Base-by-base conservation (phyloP, 2,888 invertebrate genomes). In the Pandemis heparana region DNA sequence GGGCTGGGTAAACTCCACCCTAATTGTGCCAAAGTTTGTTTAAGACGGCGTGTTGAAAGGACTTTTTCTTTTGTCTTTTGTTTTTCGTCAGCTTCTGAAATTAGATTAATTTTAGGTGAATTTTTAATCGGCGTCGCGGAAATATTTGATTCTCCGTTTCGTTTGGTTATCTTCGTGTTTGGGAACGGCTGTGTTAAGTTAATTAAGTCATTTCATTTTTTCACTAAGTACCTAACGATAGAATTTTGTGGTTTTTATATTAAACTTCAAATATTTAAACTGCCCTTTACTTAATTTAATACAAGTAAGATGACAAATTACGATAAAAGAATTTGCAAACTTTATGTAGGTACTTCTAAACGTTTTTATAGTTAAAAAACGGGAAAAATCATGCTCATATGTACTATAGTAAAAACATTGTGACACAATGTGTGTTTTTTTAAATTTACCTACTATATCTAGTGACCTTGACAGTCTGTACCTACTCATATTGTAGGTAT, bases 21-120 rank as follows among this genome's bases (percentile, higher is more conserved):
- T 51, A 10, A 61, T 60, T 65, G 69, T 41, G 23, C 16, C 64
- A n/a, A 39, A 74, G 60, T 70, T 60, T 69, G 41, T 51, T 64
- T 3, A 32, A 69, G 64, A 63, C 48, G 5, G 53, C 43, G 18
- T 66, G 60, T 59, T 68, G 14, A 46, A 18, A 14, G 53, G 39
- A 39, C 61, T 32, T 53, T 71, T 66, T 63, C 63, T 16, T 67
- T 61, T 8, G 66, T 32, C 59, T 9, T 67, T 62, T 67, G 23
- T 53, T 67, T 61, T 23, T 16, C 14, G 41, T 18, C 62, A 23
- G 68, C 48, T 64, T 16, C 73, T 73, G 68, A 59, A 73, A 73
- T 63, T 12, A 46, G 32, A 68, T 68, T 23, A 60, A 68, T 60
- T 64, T 43, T 41, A 46, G 23, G 16, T 51, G 53, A 51, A 9